These are phyloP conservation scores for Choreutis nemorana DNA, from an alignment of 2,888 invertebrate species.

Conservation along the genomic window DNA sequence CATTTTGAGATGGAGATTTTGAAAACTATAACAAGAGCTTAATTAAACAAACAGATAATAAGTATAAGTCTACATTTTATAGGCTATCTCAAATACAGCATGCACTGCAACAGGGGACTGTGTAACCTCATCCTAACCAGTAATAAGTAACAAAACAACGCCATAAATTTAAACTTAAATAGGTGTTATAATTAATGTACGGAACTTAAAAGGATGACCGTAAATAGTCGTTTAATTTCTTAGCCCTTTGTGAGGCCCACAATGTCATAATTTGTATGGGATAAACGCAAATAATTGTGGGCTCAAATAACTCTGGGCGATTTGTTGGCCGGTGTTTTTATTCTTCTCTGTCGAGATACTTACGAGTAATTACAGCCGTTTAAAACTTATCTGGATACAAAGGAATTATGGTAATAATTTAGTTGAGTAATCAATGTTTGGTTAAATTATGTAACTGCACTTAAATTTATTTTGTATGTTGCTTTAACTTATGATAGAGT, in stretches of 20 bases:
- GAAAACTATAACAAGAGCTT: too few relatives aligned
- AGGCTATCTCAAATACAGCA: slow-evolving; percentile 5
- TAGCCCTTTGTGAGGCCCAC: slow-evolving; percentile 37
- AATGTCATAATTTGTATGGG: slow-evolving; percentile 51
- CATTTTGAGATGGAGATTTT: too few relatives aligned
- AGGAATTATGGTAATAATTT: too few relatives aligned
- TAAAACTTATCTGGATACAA: too few relatives aligned
- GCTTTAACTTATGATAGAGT: too few relatives aligned
- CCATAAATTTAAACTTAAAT: slow-evolving; percentile 59
- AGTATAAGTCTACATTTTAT: slow-evolving; percentile 6
- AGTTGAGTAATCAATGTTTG: too few relatives aligned
- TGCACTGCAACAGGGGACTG: slow-evolving; percentile 15
- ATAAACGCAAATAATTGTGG: slow-evolving; percentile 31
- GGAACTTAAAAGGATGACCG: slow-evolving; percentile 45
- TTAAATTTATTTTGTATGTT: too few relatives aligned
- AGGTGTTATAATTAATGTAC: slow-evolving; percentile 64
- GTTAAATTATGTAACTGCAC: too few relatives aligned
- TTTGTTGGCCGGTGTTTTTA: slow-evolving; percentile 7
- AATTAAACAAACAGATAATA: too few relatives aligned
- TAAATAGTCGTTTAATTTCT: slow-evolving; percentile 44
- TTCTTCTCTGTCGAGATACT: too few relatives aligned
- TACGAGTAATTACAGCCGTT: too few relatives aligned
- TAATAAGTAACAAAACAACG: slow-evolving; percentile 53
- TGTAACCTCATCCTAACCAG: slow-evolving; percentile 28
- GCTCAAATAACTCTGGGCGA: slow-evolving; percentile 14